phyloP scores from a whole-genome alignment of 1,140 invertebrate genomes.

The Goniozus legneri region DNA sequence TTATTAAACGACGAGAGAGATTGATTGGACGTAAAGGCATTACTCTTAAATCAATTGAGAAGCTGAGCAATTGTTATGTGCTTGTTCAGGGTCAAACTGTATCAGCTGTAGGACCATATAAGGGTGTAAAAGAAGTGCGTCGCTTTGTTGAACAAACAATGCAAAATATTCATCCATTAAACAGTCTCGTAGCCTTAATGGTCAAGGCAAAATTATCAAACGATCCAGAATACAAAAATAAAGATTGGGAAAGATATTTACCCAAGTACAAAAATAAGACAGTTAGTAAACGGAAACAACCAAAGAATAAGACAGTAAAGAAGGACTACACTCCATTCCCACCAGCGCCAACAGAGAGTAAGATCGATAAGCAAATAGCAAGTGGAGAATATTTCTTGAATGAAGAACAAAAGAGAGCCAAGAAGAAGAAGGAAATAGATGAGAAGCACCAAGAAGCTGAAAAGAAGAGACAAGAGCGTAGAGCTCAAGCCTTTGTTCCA shows the following conservation, averaged over 20 bases:
- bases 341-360: slow-evolving; percentile 86
- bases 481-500: slow-evolving; percentile 78
- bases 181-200: slow-evolving; percentile 98
- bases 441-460: slow-evolving; percentile 69
- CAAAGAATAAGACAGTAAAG: slow-evolving; percentile 82
- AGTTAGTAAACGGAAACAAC: slow-evolving; percentile 79
- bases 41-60: slow-evolving; percentile 95
- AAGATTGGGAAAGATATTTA: slow-evolving; percentile 96
- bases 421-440: slow-evolving; percentile 70
- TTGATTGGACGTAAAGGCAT: slow-evolving; percentile 96
- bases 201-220: slow-evolving; percentile 94
- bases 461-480: slow-evolving; percentile 70
- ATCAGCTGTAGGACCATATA: slow-evolving; percentile 90
- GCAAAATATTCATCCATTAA: slow-evolving; percentile 99
- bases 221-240: slow-evolving; percentile 86
- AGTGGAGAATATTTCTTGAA: slow-evolving; percentile 96
- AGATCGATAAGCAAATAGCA: slow-evolving; percentile 91
- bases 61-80: slow-evolving; percentile 97
- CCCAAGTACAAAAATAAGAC: slow-evolving; percentile 95
- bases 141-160: slow-evolving; percentile 95
- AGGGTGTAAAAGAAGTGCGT: slow-evolving; percentile 88
- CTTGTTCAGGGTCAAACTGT: slow-evolving; percentile 98
- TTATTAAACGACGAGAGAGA: slow-evolving; percentile 91
- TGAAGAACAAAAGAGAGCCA: slow-evolving; percentile 73
- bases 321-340: slow-evolving; percentile 97